A percentile compares a stretch with the other conserved stretches of the same genome.
phyloP scores from a whole-genome alignment of 2,113 vertebrate genomes.

The Nibea albiflora region DNA sequence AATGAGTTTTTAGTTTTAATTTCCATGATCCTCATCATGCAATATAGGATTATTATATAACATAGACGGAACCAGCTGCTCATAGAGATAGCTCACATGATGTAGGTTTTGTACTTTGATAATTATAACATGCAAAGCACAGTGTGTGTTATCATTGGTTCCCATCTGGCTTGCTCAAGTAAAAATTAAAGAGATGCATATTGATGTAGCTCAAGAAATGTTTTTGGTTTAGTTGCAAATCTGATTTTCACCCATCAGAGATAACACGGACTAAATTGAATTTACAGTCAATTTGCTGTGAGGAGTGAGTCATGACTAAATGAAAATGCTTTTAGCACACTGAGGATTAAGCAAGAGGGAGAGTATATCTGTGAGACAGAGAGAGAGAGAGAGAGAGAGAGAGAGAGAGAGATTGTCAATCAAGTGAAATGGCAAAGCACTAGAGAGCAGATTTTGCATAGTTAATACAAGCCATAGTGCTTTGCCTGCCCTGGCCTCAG shows the following conservation, averaged over 20 bases:
- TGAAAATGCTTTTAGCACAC: constrained; percentile 67
- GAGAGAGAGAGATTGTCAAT: constrained; percentile 29
- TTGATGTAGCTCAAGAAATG: constrained; percentile 19
- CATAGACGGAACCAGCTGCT: neutral
- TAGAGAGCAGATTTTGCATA: constrained; percentile 10
- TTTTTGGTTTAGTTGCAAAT: constrained; percentile 42
- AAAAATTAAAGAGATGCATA: constrained; percentile 19
- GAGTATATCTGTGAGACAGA: neutral
- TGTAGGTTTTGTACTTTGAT: neutral
- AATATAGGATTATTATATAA: constrained; percentile 20
- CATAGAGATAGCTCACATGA: neutral
- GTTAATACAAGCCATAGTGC: neutral
- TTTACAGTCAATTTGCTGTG: constrained; percentile 62
- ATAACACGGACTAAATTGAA: constrained; percentile 50
- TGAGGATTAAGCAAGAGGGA: constrained; percentile 48
- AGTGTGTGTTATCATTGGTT: neutral
- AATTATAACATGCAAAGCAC: neutral
- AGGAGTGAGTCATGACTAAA: constrained; percentile 67
- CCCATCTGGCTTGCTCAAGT: neutral
- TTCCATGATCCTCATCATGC: neutral
- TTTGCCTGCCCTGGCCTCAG: neutral
- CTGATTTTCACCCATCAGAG: constrained; percentile 47
- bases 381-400: constrained; percentile 1
- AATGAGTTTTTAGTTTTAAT: neutral
- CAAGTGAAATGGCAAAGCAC: constrained; percentile 33